phyloP scores from a whole-genome alignment of 2,113 vertebrate genomes.

The Hypocryptadius cinnamomeus region DNA sequence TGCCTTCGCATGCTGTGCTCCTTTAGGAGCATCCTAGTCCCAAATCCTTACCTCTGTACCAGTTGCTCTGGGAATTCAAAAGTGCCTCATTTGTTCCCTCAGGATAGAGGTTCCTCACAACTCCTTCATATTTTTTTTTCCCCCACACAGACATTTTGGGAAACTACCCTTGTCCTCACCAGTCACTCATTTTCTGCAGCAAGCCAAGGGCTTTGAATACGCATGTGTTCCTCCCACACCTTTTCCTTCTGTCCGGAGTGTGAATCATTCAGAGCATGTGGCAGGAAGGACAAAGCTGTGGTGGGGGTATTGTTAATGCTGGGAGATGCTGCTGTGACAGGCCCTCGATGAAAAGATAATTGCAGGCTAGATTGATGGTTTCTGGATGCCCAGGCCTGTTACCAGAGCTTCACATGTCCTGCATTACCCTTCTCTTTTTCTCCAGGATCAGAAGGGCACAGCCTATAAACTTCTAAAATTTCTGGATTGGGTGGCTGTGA shows the following conservation, averaged over 20 bases:
- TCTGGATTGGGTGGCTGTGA: neutral
- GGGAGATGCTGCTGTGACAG: neutral
- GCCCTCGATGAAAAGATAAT: neutral
- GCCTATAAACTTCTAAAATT: neutral
- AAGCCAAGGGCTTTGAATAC: neutral
- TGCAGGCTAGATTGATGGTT: neutral
- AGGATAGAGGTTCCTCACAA: neutral
- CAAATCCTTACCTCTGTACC: neutral
- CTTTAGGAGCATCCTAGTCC: neutral
- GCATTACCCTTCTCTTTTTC: neutral
- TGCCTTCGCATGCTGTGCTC: neutral
- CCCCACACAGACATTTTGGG: neutral
- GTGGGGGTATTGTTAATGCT: neutral
- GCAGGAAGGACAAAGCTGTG: conserved; percentile 16
- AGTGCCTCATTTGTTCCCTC: neutral
- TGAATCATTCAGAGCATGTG: neutral
- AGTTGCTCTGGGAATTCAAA: neutral
- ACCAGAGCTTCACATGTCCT: neutral
- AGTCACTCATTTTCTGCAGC: neutral
- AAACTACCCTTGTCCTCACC: neutral
- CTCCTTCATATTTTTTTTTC: neutral
- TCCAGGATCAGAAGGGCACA: neutral
- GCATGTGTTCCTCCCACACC: neutral
- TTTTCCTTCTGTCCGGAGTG: neutral
- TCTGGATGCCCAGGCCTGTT: neutral